phyloP scores from a whole-genome alignment of 2,113 vertebrate species.

The Mohoua ochrocephala region DNA sequence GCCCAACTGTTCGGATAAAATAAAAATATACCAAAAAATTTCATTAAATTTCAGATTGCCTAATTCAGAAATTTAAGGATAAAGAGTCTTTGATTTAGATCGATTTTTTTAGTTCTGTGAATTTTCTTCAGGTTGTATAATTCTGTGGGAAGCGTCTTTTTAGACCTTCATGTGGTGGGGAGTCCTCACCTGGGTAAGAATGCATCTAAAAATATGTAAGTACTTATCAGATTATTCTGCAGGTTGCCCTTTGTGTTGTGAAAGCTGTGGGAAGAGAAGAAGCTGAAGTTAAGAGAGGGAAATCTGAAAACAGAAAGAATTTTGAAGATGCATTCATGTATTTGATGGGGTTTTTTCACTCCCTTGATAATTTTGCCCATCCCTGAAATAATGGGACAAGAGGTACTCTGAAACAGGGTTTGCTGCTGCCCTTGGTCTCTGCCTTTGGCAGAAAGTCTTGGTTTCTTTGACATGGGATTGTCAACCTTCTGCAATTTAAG shows the following conservation, averaged over 20 bases:
- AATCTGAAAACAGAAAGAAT: not conserved
- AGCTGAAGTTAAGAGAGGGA: not conserved
- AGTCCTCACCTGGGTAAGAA: not conserved
- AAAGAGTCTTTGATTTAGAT: not conserved
- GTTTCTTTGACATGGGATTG: not conserved
- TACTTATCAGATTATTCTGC: not conserved
- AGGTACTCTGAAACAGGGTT: not conserved
- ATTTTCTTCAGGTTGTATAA: not conserved
- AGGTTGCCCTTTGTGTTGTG: not conserved
- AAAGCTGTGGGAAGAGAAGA: not conserved
- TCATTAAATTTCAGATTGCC: not conserved
- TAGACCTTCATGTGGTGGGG: not conserved
- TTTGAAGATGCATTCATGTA: not conserved
- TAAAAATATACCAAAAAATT: not conserved
- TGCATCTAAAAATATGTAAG: not conserved
- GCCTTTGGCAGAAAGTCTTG: not conserved
- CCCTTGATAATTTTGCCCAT: not conserved
- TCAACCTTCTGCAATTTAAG: not conserved
- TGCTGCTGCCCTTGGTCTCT: not conserved
- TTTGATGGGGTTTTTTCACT: not conserved
- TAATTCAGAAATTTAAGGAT: not conserved
- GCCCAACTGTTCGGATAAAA: not conserved
- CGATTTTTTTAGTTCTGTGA: not conserved
- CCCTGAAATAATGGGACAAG: not conserved
- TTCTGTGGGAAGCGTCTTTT: not conserved